Conservation (phyloP, 2,113 vertebrate species). For the Sebastes fasciatus region DNA sequence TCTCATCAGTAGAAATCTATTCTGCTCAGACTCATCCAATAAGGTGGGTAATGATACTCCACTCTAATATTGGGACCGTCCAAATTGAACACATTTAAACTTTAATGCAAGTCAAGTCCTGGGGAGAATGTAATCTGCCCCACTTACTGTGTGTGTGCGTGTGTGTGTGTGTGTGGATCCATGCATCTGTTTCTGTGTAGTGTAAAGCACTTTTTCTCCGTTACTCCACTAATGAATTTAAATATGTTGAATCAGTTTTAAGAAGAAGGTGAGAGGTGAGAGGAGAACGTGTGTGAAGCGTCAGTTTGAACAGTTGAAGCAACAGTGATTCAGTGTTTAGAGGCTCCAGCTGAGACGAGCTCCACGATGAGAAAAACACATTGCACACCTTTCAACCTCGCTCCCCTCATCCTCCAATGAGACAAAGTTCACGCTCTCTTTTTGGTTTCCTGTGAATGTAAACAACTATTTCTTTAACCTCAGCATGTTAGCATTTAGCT, state of each 20-base stretch:
- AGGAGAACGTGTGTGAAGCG: slow-evolving; percentile 27
- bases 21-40: slow-evolving; percentile 80
- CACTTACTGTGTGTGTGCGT: slow-evolving; percentile 43
- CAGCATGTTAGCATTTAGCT: too few relatives aligned
- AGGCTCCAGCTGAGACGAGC: slow-evolving; percentile 46
- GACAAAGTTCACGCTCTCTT: slow-evolving; percentile 16
- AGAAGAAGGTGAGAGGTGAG: slow-evolving; percentile 56
- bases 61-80: slow-evolving; percentile 75
- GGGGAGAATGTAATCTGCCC: slow-evolving; percentile 74
- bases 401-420: not conserved
- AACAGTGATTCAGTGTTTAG: slow-evolving; percentile 55
- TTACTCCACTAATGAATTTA: slow-evolving; percentile 69
- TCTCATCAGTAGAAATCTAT: slow-evolving; percentile 81
- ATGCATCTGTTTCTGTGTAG: slow-evolving; percentile 25
- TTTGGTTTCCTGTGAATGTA: not conserved
- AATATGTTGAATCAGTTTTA: slow-evolving; percentile 48
- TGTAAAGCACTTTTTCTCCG: slow-evolving; percentile 32
- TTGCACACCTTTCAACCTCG: slow-evolving; percentile 28
- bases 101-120: slow-evolving; percentile 82
- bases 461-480: not conserved
- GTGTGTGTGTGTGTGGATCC: slow-evolving; percentile 25
- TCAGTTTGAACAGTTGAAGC: slow-evolving; percentile 44
- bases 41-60: slow-evolving; percentile 78
- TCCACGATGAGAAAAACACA: slow-evolving; percentile 60
- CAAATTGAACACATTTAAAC: slow-evolving; percentile 82